Conservation (phyloP, 2,797 vertebrate genomes). For the Picus viridis region DNA sequence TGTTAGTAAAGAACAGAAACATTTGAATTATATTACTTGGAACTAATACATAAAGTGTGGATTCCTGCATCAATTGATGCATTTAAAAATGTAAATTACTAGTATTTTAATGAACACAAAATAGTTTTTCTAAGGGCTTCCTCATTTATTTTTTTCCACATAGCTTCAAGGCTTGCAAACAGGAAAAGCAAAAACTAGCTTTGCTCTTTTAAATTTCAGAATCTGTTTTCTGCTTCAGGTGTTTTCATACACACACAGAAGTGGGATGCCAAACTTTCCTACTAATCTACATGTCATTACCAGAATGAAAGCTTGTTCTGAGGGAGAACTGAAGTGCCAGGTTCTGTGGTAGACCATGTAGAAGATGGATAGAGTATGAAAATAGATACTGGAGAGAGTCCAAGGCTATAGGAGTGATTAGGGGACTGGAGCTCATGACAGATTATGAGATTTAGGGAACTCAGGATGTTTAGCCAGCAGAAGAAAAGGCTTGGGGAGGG, state of each 20-base stretch:
- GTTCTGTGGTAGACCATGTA: background rate
- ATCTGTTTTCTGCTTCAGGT: background rate
- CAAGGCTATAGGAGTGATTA: background rate
- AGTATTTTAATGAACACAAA: background rate
- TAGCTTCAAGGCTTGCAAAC: background rate
- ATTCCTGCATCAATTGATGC: background rate
- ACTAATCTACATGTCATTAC: background rate
- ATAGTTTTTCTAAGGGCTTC: background rate
- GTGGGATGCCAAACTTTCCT: background rate
- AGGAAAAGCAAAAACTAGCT: background rate
- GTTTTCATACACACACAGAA: accelerated
- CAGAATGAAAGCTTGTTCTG: background rate
- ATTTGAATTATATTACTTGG: background rate
- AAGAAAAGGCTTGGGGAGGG: background rate
- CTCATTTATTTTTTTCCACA: background rate
- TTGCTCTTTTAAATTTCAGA: background rate
- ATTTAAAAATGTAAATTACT: background rate
- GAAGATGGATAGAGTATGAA: background rate
- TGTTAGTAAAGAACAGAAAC: background rate
- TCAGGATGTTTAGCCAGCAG: background rate
- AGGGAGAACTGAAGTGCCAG: background rate
- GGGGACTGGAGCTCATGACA: background rate
- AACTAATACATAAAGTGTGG: background rate
- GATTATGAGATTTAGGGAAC: background rate
- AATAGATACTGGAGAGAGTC: background rate